Base-by-base conservation (phyloP, 2,113 vertebrate species). In the Ploceus nigricollis region DNA sequence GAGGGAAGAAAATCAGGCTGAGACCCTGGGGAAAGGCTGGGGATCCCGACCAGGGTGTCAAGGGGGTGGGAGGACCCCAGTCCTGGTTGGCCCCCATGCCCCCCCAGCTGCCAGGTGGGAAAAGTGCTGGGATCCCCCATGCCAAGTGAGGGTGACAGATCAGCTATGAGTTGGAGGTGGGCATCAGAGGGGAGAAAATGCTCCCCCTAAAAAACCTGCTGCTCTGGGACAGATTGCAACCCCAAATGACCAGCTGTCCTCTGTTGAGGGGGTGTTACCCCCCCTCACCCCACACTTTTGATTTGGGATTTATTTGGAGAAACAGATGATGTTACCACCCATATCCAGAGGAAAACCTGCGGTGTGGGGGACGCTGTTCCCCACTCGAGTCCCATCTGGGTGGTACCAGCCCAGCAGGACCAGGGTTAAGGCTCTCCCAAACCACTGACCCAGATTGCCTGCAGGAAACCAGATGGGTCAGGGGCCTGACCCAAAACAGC, bases 381-480 rank as follows among this genome's bases (percentile, higher is more conserved):
- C 7, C 3, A 30, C 11, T 39, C 11, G 1, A 25, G 5, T 6
- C 33, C 56, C 56, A 37, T 1, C 3, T 4, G 1, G 8, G 31
- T n/a, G 42, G 42, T 66, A 76, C 27, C 3, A 2, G 25, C 69
- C 42, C 51, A 40, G 47, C 53, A 73, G n/a, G 3, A 12, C 17
- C 24, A 56, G 65, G 44, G 44, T 86, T 80, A 86, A 65, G 37
- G 57, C 8, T 88, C 35, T 66, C 58, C 20, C 84, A 83, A 57
- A 60, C 8, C 10, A 13, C 37, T 51, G 57, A 82, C 58, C 39
- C 60, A 51, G n/a, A 79, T n/a, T 70, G 51, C 9, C 3, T 1
- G 0, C 4, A 39, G 70, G 31, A 61, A 73, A 69, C 8, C 4
- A 6, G 4, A 31, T 35, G 42, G 5, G 27, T 33, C 1, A 0